Conservation (phyloP, 2,113 vertebrate species). For the Antechinus flavipes region DNA sequence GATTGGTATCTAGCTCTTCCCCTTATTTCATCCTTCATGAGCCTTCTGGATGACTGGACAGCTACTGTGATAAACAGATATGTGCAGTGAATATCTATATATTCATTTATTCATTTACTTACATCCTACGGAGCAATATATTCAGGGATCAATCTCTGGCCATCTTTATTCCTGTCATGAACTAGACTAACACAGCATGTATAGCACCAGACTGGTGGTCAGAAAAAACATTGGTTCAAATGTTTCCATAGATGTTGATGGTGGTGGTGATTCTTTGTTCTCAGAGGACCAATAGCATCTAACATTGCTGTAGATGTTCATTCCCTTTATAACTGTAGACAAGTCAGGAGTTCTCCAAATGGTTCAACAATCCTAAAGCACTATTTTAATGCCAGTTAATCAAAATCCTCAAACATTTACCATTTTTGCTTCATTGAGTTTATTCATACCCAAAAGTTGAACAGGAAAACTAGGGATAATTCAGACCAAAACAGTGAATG, state of each 20-base stretch:
- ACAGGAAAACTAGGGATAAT: background rate
- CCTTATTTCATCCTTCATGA: background rate
- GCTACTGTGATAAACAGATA: background rate
- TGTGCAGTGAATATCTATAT: background rate
- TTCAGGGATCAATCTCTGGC: background rate
- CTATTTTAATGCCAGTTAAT: background rate
- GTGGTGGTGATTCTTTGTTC: background rate
- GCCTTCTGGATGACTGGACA: background rate
- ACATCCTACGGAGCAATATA: background rate
- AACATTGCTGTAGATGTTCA: background rate
- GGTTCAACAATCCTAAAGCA: background rate
- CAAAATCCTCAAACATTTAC: background rate
- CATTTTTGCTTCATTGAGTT: background rate
- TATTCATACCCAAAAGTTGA: background rate
- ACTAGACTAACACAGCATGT: background rate
- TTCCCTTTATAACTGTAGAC: background rate
- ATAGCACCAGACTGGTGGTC: background rate
- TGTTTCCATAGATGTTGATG: background rate
- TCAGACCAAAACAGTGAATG: background rate
- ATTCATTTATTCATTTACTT: background rate
- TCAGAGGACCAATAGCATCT: background rate
- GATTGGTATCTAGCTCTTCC: background rate
- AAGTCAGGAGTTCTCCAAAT: background rate
- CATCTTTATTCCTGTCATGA: background rate
- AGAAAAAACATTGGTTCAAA: background rate